A percentile compares a stretch with the other conserved stretches of the same genome.
Conservation (phyloP, 2,113 vertebrate species). For the Orcinus orca region DNA sequence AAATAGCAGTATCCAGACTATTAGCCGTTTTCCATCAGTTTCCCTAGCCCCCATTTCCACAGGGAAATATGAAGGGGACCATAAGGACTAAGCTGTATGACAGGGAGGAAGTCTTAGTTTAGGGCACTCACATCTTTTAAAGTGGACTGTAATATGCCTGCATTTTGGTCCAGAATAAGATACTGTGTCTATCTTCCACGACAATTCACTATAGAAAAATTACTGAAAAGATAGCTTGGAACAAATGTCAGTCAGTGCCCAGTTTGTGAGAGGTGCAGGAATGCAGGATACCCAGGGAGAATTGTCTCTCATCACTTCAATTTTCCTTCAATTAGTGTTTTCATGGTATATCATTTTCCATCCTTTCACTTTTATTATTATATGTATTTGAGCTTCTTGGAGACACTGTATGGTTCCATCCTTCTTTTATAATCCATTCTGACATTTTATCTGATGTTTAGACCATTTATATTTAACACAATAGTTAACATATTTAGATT, state of each 20-base stretch:
- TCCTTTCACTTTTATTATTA: not conserved
- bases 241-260: not conserved
- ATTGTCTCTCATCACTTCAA: not conserved
- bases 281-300: not conserved
- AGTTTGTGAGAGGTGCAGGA: not conserved
- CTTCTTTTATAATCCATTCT: not conserved
- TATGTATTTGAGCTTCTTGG: not conserved
- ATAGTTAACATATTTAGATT: not conserved
- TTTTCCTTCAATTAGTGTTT: not conserved
- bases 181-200: not conserved
- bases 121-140: not conserved
- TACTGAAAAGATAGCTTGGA: not conserved
- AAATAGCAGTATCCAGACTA: not conserved
- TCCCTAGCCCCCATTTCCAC: not conserved
- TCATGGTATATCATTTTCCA: not conserved
- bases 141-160: not conserved
- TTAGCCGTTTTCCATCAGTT: not conserved
- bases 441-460: not conserved
- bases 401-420: not conserved
- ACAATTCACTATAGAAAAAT: not conserved
- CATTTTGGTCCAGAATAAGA: not conserved
- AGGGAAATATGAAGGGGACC: not conserved
- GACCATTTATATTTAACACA: not conserved
- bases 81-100: not conserved
- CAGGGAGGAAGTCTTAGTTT: not conserved